Percentiles rank a stretch among this genome's conserved stretches.
Conservation (phyloP, 2,888 invertebrate species). For the Acronicta leporina region DNA sequence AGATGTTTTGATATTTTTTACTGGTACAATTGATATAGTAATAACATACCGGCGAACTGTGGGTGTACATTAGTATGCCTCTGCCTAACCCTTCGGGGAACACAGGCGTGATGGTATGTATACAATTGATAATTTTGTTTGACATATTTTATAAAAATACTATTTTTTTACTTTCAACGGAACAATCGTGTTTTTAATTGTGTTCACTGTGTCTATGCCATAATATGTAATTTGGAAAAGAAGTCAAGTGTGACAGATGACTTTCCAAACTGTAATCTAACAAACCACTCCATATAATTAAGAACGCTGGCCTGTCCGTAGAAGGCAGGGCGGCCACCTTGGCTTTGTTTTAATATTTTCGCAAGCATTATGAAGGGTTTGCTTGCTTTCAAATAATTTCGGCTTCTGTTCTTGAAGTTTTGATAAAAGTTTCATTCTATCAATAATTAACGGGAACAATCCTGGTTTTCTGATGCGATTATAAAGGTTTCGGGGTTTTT, state of each 20-base stretch:
- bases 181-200: no score
- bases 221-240: no score
- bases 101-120: no score
- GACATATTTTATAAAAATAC: no score
- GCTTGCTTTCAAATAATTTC: slow-evolving; percentile 88
- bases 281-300: slow-evolving; percentile 68
- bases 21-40: no score
- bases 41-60: no score
- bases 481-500: slow-evolving; percentile 81
- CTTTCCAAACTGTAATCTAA: slow-evolving; percentile 26
- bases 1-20: no score
- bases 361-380: slow-evolving; percentile 89
- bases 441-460: slow-evolving; percentile 88
- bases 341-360: slow-evolving; percentile 90
- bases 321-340: slow-evolving; percentile 85
- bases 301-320: slow-evolving; percentile 75
- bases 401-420: slow-evolving; percentile 89
- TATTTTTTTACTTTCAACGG: no score
- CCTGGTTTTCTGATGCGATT: slow-evolving; percentile 85
- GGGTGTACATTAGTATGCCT: no score
- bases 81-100: no score
- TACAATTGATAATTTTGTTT: no score
- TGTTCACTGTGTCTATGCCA: no score
- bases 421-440: slow-evolving; percentile 89
- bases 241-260: background rate